Evolutionary conservation across 1,140 invertebrate species (phyloP), one percentile per base, ranked within the genome.

Genomic region (Whitmania pigra): DNA sequence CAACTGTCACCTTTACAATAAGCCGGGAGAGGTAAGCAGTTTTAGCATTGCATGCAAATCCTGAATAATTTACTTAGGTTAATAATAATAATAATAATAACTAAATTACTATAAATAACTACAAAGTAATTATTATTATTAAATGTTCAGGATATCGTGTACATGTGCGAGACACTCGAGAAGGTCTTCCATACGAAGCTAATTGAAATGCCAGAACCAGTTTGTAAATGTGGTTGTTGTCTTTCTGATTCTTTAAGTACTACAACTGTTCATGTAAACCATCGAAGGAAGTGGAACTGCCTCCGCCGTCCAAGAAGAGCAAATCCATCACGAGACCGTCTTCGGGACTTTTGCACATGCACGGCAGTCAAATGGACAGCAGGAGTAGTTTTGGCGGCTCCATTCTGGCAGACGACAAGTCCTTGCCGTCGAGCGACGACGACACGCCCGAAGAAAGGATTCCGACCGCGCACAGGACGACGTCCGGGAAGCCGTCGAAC

Each of bases 1-100:
- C 76, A 99, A 99, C 83, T 97, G 96, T 22, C 99, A 96, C 95
- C 84, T 98, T 6, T 99, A 99, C 80, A 99, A 99, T 83, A 88
- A 91, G 73, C 92, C 94, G 71, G 93, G 93, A 68, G 94, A 98
- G 78, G 82, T 82, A 78, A 49, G 13, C 43, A 49, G 9, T 49
- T 11, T 49, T 5, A 49, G 15, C 15, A 0, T 49, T 77, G 76
- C 5, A 17, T 11, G 9, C 43, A 49, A 49, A 49, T 13, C 43
- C 43, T 49, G 11, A n/a, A n/a, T 49, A 49, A 49, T 49, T 49
- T 15, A 4, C 43, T 5, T 3, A 49, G 6, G 6, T 49, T 49
- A 49, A 7, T 49, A 49, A 15, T 49, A 49, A 15, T 49, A n/a
- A n/a, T n/a, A n/a, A n/a, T n/a, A n/a, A n/a, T n/a, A n/a, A n/a